A percentile compares a stretch with the other conserved stretches of the same genome.
These are phyloP conservation scores for Jaculus jaculus DNA, from an alignment of 2,113 vertebrate genomes.

Conservation along the genomic window DNA sequence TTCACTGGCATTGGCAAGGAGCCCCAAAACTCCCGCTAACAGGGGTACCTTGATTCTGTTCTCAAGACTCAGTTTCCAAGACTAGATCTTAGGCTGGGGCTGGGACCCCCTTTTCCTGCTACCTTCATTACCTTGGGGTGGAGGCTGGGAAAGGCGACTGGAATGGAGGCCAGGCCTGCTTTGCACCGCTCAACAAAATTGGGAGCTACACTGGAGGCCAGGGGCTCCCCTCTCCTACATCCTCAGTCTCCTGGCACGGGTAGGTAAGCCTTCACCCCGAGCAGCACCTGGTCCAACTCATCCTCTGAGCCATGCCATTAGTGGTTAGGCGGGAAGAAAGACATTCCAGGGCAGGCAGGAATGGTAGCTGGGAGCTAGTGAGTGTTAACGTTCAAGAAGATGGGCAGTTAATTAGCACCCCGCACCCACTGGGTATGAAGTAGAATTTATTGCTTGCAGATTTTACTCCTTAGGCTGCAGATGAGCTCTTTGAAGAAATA, in stretches of 20 bases:
- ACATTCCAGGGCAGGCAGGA: background rate
- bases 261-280: rapidly evolving
- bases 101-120: background rate
- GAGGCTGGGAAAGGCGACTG: background rate
- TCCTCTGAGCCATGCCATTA: background rate
- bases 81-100: background rate
- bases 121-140: background rate
- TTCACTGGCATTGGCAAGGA: too few species aligned
- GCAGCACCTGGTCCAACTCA: background rate
- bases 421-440: background rate
- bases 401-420: background rate
- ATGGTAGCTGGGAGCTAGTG: background rate
- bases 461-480: conserved; percentile 40
- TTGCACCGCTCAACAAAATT: background rate
- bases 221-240: background rate
- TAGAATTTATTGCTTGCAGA: conserved; percentile 3
- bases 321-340: background rate
- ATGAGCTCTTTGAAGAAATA: conserved; percentile 2
- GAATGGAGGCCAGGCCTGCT: background rate
- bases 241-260: background rate
- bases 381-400: conserved; percentile 1
- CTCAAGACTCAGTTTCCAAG: background rate
- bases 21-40: too few species aligned
- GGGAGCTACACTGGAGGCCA: rapidly evolving
- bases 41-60: background rate